These are phyloP conservation scores for Drosophila fungiperda DNA, from an alignment of 2,888 invertebrate genomes.

Conservation along the genomic window DNA sequence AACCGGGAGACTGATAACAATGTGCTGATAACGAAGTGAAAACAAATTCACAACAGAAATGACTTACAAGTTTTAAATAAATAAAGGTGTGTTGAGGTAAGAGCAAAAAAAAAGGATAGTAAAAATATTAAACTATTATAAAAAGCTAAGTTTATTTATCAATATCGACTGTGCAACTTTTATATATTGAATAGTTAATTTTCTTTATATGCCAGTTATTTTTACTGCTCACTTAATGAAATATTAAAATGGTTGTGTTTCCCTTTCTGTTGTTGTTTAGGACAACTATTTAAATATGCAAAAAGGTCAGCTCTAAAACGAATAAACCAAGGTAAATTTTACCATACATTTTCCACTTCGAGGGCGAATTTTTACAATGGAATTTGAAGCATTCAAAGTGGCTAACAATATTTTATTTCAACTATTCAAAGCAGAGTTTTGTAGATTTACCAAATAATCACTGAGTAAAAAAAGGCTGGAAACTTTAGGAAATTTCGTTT, in stretches of 20 bases:
- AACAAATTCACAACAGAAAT: constrained; percentile 8
- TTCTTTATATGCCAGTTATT: not conserved
- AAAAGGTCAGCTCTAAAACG: not conserved
- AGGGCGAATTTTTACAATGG: not conserved
- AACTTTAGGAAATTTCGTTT: not conserved
- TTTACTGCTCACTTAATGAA: not conserved
- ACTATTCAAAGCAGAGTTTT: not conserved
- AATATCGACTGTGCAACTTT: not conserved
- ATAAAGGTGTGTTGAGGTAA: constrained; percentile 23
- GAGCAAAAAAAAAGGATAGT: not conserved
- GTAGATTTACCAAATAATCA: not conserved
- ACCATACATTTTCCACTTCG: not conserved
- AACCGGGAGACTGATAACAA: constrained; percentile 35
- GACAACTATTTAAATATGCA: not conserved
- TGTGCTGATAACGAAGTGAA: constrained; percentile 39
- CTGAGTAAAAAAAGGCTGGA: not conserved
- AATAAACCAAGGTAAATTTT: not conserved
- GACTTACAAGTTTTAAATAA: constrained; percentile 14
- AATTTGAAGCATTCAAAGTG: not conserved
- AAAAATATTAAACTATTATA: not conserved
- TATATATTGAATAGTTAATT: not conserved
- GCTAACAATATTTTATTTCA: not conserved
- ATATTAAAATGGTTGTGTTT: not conserved
- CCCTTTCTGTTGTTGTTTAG: not conserved
- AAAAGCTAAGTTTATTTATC: not conserved